Base-by-base conservation (phyloP, 2,888 invertebrate genomes). In the Anticlea derivata region DNA sequence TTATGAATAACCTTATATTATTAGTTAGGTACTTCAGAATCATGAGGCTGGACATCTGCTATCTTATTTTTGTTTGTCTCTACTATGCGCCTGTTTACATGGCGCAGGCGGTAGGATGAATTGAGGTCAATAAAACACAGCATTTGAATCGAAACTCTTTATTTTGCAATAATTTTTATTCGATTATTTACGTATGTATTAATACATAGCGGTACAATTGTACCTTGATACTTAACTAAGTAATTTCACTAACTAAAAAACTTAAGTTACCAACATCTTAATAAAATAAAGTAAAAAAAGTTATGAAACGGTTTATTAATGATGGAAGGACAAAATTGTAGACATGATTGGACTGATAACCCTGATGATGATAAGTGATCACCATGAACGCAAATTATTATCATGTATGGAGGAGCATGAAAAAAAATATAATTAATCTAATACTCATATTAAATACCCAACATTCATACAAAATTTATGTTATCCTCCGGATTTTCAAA, bases 121-220 rank as follows among this genome's bases (percentile, higher is more conserved):
- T 10, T 6, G 4, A 17, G 17, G 2, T 23, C 37, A 57, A 40
- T 47, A 45, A 57, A 54, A 52, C 34, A 24, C 41, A 38, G 43
- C 23, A 50, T 40, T n/a, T 33, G 24, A 43, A 49, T 53, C 30
- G 55, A 38, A 53, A 41, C 37, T 38, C 13, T 61, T 56, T 61
- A 58, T 56, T 61, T 61, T 50, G 51, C 34, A 43, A 54, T 52
- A 56, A 50, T 11, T 34, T 46, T 54, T 12, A 49, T 48, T 47
- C 51, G 48, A 53, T 50, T 52, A 50, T 61, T 53, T 56, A 50
- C 24, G 48, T 53, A 56, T 50, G 48, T 56, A 47, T 8, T 55
- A 46, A 44, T 46, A 66, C 59, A 66, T 62, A 63, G 53, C 8
- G 37, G 47, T 51, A 60, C 38, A 34, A 48, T 30, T 51, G 50